Base-by-base conservation (phyloP, 2,113 vertebrate genomes). In the Notarius quadriscutis region DNA sequence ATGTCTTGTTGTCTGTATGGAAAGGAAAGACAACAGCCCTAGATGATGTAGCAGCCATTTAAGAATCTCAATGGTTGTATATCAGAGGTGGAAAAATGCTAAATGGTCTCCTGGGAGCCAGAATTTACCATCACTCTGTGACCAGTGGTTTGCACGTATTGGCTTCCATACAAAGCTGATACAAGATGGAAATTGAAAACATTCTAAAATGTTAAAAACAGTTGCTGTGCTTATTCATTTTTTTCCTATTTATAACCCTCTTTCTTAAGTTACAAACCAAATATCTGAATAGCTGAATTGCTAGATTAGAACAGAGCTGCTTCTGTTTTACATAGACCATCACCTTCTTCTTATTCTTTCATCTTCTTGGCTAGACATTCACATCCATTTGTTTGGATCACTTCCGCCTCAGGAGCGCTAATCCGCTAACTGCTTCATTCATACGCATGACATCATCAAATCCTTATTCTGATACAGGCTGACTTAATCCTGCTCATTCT, bases 401-500 rank as follows among this genome's bases (percentile, higher is more conserved):
- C 85, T 93, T 93, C 94, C 93, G 94, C 94, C 88, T 48, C 84
- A 79, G 84, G 89, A 92, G 89, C 92, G 90, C 93, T 94, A 93
- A 95, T 95, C 94, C 91, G 83, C 93, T 94, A 94, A 95, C 94
- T 93, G 93, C 89, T 94, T 94, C 93, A 94, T 95, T 95, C 94
- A 94, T 92, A 95, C 91, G 92, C 92, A 94, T 94, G 94, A 94
- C 95, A 94, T 95, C 94, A 95, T 94, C 94, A 95, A 95, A 94
- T 94, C 93, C 93, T 91, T 94, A 88, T 89, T 86, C 91, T 87
- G 92, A 94, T 93, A 93, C 93, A 93, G 94, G 93, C 93, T 93
- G 87, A 89, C 93, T 95, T 96, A 97, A 94, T 96, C 95, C 91
- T 3, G 92, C 92, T 96, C 93, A 95, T 95, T 96, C 95, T 94